Evolutionary conservation across 1,140 invertebrate species (phyloP).

Genomic region (Octopus bimaculoides): DNA sequence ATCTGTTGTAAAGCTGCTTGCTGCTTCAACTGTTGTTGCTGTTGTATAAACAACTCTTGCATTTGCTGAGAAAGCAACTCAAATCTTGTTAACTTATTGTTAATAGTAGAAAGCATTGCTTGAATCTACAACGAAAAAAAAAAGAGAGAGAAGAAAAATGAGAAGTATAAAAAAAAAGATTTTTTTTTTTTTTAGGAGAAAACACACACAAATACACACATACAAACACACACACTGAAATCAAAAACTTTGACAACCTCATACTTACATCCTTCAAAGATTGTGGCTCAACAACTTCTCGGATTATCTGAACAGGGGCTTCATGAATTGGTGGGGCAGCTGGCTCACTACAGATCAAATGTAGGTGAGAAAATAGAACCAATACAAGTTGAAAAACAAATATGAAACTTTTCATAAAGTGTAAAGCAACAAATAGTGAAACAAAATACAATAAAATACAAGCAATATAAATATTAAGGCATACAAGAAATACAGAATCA

Average conservation of each 20-base stretch:
- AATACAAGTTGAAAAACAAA: too few relatives aligned
- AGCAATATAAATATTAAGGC: too few relatives aligned
- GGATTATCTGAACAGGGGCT: conserved; percentile 29
- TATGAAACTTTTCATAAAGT: too few relatives aligned
- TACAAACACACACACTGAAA: background rate
- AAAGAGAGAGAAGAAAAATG: background rate
- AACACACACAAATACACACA: too few relatives aligned
- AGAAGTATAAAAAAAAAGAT: background rate
- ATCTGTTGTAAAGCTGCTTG: conserved; percentile 33
- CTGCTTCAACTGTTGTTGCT: conserved; percentile 38
- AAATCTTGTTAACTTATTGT: background rate
- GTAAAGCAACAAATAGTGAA: too few relatives aligned
- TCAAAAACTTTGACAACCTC: background rate
- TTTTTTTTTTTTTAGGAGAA: background rate
- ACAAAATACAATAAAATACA: too few relatives aligned
- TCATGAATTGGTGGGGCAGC: conserved; percentile 22
- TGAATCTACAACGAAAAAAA: background rate
- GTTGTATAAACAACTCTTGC: conserved; percentile 27
- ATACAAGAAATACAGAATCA: too few relatives aligned
- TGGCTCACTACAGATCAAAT: conserved; percentile 13
- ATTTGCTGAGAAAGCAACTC: conserved; percentile 15
- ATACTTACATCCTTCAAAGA: conserved; percentile 28
- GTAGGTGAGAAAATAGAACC: too few relatives aligned
- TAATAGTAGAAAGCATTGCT: background rate
- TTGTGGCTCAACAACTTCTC: conserved; percentile 33